Percentiles rank a stretch among this genome's conserved stretches.
Evolutionary conservation across 2,888 invertebrate species (phyloP).

Genomic region (Harpalus rufipes): DNA sequence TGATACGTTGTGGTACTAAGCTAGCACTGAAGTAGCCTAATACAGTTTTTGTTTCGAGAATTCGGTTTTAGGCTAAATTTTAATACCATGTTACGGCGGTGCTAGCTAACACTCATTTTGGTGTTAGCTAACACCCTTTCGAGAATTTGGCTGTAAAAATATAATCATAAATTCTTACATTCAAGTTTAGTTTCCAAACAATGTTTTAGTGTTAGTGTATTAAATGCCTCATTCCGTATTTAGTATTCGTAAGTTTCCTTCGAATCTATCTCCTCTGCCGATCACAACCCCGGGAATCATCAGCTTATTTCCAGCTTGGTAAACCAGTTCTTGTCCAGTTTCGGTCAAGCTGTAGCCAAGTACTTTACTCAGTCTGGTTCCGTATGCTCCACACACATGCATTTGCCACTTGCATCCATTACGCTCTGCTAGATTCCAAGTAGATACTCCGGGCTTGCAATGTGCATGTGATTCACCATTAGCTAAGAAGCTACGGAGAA

Average conservation of each 20-base stretch:
- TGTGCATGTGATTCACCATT: background rate
- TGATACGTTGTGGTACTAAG: too few species aligned
- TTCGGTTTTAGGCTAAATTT: too few species aligned
- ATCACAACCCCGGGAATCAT: background rate
- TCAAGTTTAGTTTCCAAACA: too few species aligned
- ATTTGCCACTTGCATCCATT: background rate
- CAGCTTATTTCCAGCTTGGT: background rate
- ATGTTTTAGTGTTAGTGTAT: too few species aligned
- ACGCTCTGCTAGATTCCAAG: background rate
- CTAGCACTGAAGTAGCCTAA: too few species aligned
- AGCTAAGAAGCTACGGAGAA: background rate
- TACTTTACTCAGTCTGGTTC: background rate
- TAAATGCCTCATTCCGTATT: background rate
- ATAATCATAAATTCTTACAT: too few species aligned
- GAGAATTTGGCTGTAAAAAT: too few species aligned
- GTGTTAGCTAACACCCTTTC: too few species aligned
- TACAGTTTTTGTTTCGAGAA: too few species aligned
- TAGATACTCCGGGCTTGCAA: background rate
- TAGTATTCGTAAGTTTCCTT: background rate
- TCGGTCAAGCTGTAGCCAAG: constrained; percentile 6
- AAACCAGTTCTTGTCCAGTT: constrained; percentile 16
- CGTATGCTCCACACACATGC: background rate
- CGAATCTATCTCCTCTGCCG: background rate
- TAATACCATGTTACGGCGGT: too few species aligned
- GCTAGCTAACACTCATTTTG: too few species aligned